Percentiles rank a stretch among this genome's conserved stretches.
These are phyloP conservation scores for Boloria euphrosyne DNA, from an alignment of 2,888 invertebrate genomes.

Conservation along the genomic window DNA sequence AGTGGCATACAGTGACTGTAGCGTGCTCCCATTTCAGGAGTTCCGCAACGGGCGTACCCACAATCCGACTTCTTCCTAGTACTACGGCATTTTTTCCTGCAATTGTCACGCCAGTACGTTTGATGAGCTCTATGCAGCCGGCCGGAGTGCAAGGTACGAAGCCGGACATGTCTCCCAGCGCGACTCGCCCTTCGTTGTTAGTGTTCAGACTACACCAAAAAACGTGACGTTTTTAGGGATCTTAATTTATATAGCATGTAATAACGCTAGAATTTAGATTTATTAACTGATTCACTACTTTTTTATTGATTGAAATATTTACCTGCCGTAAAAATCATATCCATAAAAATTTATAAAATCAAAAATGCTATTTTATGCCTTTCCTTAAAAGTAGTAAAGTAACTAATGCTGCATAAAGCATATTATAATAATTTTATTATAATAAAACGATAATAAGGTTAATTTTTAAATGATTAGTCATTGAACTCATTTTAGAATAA, in stretches of 20 bases:
- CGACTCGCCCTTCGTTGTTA: constrained; percentile 95
- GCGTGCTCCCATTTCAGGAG: constrained; percentile 98
- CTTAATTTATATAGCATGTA: no score
- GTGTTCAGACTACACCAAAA: constrained; percentile 87
- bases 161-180: constrained; percentile 93
- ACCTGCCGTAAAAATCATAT: no score
- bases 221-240: neutral
- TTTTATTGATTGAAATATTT: no score
- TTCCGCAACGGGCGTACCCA: constrained; percentile 97
- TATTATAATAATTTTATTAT: no score
- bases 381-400: no score
- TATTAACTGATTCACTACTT: no score
- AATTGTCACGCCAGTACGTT: constrained; percentile 88
- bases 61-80: constrained; percentile 97
- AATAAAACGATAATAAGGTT: no score
- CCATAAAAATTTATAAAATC: no score
- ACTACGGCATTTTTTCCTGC: constrained; percentile 95
- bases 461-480: no score
- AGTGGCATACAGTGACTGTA: constrained; percentile 98
- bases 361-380: no score
- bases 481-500: neutral
- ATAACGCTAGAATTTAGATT: no score
- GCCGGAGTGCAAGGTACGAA: constrained; percentile 98
- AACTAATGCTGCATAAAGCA: no score
- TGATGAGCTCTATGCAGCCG: constrained; percentile 96